Evolutionary conservation across 1,140 invertebrate species (phyloP), one percentile per base, ranked within the genome.

Genomic region (Heliconius himera): DNA sequence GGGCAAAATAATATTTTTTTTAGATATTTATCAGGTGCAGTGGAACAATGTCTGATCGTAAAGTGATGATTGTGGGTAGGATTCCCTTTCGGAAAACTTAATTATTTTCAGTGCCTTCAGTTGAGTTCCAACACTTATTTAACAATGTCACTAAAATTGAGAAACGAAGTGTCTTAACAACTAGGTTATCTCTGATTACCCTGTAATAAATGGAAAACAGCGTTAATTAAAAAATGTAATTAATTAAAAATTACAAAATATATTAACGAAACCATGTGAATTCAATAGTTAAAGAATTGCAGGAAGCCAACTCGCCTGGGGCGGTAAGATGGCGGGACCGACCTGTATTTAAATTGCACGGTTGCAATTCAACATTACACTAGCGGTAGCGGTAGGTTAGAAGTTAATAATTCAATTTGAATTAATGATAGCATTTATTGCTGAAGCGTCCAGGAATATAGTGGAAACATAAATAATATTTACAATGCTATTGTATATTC

Each of bases 331-430:
- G 60, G 60, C 26, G 60, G 26, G 26, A 66, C 60, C 60, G n/a
- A 66, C 60, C 60, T 66, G 60, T 66, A 66, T 66, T 66, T 66
- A 66, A 66, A 66, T 66, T 66, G 60, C 60, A 29, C 60, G 26
- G 80, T 74, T 76, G 70, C 82, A 81, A 54, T 41, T 76, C 78
- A 78, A 82, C 82, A 81, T 84, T 84, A 84, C 79, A 82, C 77
- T 26, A 60, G 70, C 22, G 73, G 74, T n/a, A 60, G 70, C 29
- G 73, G 74, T 82, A 78, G 76, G 79, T 81, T 83, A 80, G 82
- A 88, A 89, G 83, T 89, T 86, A 85, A 90, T 88, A 89, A 89
- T 88, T 90, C 87, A 88, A 90, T 90, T 87, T 84, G 87, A 87
- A 89, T 89, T 90, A 88, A 89, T 86, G 87, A 87, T 85, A 78